Conservation (phyloP, 30 jellyfish, hydroid and myxozoan genomes). For the Phacellophora camtschatica region DNA sequence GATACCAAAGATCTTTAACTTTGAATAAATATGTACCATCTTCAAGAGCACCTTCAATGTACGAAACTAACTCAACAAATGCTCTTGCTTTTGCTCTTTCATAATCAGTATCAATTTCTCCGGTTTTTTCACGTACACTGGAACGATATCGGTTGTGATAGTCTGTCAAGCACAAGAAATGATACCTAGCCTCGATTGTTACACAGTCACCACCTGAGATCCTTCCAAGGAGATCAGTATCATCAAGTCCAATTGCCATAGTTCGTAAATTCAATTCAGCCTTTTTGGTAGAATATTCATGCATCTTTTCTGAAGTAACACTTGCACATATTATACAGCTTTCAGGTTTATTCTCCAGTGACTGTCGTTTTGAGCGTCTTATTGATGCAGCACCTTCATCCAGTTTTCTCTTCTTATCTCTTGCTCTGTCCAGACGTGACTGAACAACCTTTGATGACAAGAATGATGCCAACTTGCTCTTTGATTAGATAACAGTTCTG, state of each 20-base stretch:
- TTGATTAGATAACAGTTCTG: background rate
- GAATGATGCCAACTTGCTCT: background rate
- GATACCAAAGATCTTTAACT: background rate
- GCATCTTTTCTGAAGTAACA: background rate
- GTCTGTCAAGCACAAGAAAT: background rate
- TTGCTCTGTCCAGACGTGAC: background rate
- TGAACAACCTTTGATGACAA: background rate
- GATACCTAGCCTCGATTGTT: constrained; percentile 1
- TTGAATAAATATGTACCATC: background rate
- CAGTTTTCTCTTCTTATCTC: background rate
- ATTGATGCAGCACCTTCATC: background rate
- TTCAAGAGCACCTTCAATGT: background rate
- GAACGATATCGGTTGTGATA: background rate
- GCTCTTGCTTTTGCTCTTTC: constrained; percentile 25
- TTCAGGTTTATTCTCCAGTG: background rate
- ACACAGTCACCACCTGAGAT: constrained; percentile 18
- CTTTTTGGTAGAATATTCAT: background rate
- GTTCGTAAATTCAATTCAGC: background rate
- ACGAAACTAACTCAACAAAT: constrained; percentile 13
- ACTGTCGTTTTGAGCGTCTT: background rate
- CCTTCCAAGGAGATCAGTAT: background rate
- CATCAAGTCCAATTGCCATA: background rate
- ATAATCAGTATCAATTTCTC: background rate
- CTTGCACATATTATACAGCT: background rate
- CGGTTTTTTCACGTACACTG: background rate